Evolutionary conservation across 2,113 vertebrate species (phyloP), one percentile per base, ranked within the genome.

Genomic region (Illadopsis cleaveri): DNA sequence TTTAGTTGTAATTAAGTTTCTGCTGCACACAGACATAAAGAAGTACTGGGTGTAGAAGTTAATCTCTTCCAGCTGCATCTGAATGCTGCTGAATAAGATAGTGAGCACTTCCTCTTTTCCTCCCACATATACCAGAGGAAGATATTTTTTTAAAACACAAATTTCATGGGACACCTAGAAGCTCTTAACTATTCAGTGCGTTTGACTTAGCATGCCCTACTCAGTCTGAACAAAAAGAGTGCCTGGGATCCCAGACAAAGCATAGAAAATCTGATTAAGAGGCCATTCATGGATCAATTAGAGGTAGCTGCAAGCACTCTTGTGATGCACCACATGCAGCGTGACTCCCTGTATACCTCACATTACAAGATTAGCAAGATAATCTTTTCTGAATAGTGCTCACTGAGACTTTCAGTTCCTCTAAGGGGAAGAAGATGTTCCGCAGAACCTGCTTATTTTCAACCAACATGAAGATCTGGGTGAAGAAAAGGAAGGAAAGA

Each of bases 1-100:
- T 92, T 93, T 66, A 93, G 58, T 58, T 85, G 54, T 80, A 97
- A 96, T 96, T 97, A 94, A 93, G 79, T 90, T 94, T 90, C 79
- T 90, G 70, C 76, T 78, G 79, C 71, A 94, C 54, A 86, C 5
- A 93, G 70, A 80, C 61, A 65, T 50, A 88, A 94, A 96, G 92
- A 94, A 92, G 40, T 66, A 85, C 88, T 83, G 88, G 35, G 64
- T 86, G 31, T 71, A 86, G 76, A 97, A 88, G 88, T 89, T 83
- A 96, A 96, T 92, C 85, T 94, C 64, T 95, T 96, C 76, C 93
- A 97, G 93, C 90, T 95, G 94, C 72, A 78, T 93, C 65, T 89
- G 76, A 78, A 95, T 96, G 76, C 75, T 93, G 76, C 75, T 93
- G 90, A 96, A 81, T 81, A 95, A 91, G 90, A 96, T 56, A 91